Percentiles rank a stretch among this genome's conserved stretches.
phyloP scores from a whole-genome alignment of 2,797 vertebrate genomes.

The Glyptemys insculpta region DNA sequence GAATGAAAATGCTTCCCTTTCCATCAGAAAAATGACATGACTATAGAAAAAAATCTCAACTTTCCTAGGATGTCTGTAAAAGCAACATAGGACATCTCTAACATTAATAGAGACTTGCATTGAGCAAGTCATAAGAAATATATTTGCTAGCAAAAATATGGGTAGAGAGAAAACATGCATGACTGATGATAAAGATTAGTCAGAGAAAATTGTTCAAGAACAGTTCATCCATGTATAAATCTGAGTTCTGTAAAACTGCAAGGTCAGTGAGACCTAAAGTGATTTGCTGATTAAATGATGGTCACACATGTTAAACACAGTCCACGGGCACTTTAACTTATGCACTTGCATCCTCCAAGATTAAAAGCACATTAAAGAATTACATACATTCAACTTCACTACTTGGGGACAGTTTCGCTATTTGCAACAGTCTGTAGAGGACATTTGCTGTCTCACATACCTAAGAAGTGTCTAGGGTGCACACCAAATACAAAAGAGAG shows the following conservation, averaged over 20 bases:
- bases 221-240: constrained; percentile 43
- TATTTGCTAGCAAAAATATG: not conserved
- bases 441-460: not conserved
- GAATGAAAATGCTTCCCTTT: not conserved
- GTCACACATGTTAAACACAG: not conserved
- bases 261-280: constrained; percentile 27
- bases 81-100: not conserved
- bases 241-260: constrained; percentile 29
- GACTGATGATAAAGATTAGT: not conserved
- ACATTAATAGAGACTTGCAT: not conserved
- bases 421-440: not conserved
- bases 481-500: not conserved
- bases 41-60: accelerated
- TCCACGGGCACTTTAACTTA: constrained; percentile 10
- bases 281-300: constrained; percentile 13
- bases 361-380: not conserved
- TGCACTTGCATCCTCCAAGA: not conserved
- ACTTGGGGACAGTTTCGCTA: not conserved
- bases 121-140: not conserved
- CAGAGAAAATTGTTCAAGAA: not conserved
- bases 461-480: not conserved
- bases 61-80: not conserved
- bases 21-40: not conserved
- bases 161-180: not conserved
- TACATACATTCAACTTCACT: not conserved